Base-by-base conservation (phyloP, 2,888 invertebrate genomes). In the Ommatoiulus sabulosus region DNA sequence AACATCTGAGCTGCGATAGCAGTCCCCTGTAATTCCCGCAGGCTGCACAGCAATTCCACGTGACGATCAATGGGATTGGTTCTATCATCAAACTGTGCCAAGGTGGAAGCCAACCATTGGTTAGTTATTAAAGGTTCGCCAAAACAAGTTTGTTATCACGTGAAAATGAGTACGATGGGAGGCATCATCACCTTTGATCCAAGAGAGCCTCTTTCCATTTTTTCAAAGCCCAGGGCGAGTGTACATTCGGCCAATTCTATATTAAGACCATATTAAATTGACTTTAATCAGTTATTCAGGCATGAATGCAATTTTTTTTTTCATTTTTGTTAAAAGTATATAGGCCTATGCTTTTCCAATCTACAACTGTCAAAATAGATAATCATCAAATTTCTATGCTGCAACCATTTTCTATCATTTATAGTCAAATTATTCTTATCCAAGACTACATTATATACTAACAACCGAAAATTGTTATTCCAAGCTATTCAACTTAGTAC, bases 1-100 rank as follows among this genome's bases (percentile, higher is more conserved):
- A 99, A 99, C 93, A 98, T 95, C 93, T 99, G 99, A 0, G 98
- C 96, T 0, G 98, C 96, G 91, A 99, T 94, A 0, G 99, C 99
- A 0, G 97, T 95, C 17, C 95, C 94, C 63, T 96, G 95, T 0
- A 99, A 93, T 3, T 97, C 98, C 63, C 95, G 95, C 43, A 96
- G 92, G 35, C 98, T 96, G 0, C 95, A 94, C 97, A 99, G 97
- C 90, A 96, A 94, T 90, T 95, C 94, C 0, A 98, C 95, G 92
- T 97, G 98, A 91, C 95, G 96, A 90, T 98, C 97, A 94, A 98
- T 94, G 3, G 98, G 97, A 93, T 97, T 96, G 0, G 97, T 96
- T 89, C 98, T 95, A 92, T 98, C 98, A 87, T 94, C 94, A 91
- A 94, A 96, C 95, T 95, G 91, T 35, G 88, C 88, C 72, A 87